Percentiles rank a stretch among this genome's conserved stretches.
These are phyloP conservation scores for Drosophila bocki DNA, from an alignment of 1,140 invertebrate species.

Conservation along the genomic window DNA sequence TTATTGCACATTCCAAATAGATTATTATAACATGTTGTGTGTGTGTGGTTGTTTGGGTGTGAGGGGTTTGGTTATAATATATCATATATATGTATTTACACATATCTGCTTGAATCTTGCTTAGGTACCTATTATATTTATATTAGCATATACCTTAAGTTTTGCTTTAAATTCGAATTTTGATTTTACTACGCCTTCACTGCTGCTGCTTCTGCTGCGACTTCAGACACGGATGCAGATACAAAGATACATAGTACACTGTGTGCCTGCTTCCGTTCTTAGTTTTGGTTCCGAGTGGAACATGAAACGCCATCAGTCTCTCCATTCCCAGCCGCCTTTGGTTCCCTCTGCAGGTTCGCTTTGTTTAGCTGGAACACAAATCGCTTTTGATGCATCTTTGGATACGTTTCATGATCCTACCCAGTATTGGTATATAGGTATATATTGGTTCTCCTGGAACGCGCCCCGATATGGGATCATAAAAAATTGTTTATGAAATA, in stretches of 20 bases:
- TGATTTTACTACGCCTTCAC: conserved; percentile 77
- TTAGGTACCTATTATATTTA: conserved; percentile 52
- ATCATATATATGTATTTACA: conserved; percentile 50
- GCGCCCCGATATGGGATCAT: conserved; percentile 28
- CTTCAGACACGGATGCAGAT: conserved; percentile 18
- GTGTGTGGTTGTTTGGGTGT: conserved; percentile 1
- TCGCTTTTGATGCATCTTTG: conserved; percentile 83
- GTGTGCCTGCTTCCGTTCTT: conserved; percentile 19
- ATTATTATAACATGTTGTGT: conserved; percentile 54
- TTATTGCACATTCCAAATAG: conserved; percentile 78
- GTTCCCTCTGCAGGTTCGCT: conserved; percentile 6
- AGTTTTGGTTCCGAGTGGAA: conserved; percentile 25
- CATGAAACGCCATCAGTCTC: conserved; percentile 84
- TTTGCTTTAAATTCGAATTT: conserved; percentile 83
- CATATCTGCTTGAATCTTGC: conserved; percentile 33
- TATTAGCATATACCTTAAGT: conserved; percentile 65
- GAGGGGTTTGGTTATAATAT: conserved; percentile 44
- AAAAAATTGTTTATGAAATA: conserved; percentile 74
- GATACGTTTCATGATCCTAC: conserved; percentile 75
- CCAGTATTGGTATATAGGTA: conserved; percentile 28
- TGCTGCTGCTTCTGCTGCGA: conserved; percentile 19
- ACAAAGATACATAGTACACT: conserved; percentile 19
- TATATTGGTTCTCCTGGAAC: conserved; percentile 5
- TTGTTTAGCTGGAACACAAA: conserved; percentile 48
- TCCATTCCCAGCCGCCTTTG: conserved; percentile 61